phyloP scores from a whole-genome alignment of 2,888 invertebrate species.

The Melanostoma mellinum region DNA sequence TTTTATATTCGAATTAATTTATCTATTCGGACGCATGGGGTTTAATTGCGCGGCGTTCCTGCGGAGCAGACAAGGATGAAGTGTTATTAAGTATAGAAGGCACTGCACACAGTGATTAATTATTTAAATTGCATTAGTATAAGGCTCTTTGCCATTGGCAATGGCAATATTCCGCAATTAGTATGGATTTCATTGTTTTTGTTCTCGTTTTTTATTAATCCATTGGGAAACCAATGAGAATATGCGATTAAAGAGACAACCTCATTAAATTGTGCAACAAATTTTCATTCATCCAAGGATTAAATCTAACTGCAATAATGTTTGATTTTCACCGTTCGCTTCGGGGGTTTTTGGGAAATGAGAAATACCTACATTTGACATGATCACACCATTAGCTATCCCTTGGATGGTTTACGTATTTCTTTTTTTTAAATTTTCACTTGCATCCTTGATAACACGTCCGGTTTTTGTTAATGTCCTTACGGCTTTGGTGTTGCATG shows the following conservation, averaged over 20 bases:
- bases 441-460: constrained; percentile 26
- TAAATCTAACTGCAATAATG: background rate
- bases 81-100: constrained; percentile 35
- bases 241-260: background rate
- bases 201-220: constrained; percentile 6
- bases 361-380: constrained; percentile 37
- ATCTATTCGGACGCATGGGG: constrained; percentile 35
- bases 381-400: constrained; percentile 50
- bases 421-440: background rate
- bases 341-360: constrained; percentile 1
- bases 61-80: constrained; percentile 25
- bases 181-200: constrained; percentile 7
- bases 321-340: background rate
- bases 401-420: background rate
- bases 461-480: constrained; percentile 16
- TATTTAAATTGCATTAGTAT: constrained; percentile 33
- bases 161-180: constrained; percentile 17
- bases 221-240: constrained; percentile 4
- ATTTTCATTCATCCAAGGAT: constrained; percentile 17
- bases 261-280: background rate
- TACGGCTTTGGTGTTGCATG: constrained; percentile 38
- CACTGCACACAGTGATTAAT: constrained; percentile 37
- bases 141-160: background rate
- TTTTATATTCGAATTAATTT: constrained; percentile 57
- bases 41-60: constrained; percentile 38